Evolutionary conservation across 2,888 invertebrate species (phyloP).

Genomic region (Mechanitis messenoides): DNA sequence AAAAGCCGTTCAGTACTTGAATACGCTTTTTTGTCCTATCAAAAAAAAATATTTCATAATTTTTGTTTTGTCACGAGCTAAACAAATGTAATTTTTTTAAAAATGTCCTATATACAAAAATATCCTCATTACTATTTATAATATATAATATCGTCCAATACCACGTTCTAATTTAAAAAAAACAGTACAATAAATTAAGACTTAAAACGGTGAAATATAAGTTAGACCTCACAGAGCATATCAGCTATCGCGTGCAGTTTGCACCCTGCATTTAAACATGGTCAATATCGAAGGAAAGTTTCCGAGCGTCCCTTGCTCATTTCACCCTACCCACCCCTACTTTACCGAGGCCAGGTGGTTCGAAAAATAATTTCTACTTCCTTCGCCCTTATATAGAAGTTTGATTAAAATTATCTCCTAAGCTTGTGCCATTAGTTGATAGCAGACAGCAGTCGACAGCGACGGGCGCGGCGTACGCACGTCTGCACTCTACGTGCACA

Average conservation of each 20-base stretch:
- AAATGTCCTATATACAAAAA: too few relatives aligned
- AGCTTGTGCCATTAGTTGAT: constrained; percentile 68
- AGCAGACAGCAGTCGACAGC: constrained; percentile 62
- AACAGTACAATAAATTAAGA: too few relatives aligned
- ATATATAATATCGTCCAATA: too few relatives aligned
- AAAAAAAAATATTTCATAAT: too few relatives aligned
- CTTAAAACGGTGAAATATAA: not conserved
- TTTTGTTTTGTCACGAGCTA: too few relatives aligned
- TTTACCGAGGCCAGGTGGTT: constrained; percentile 31
- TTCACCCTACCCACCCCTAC: not conserved
- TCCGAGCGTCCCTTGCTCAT: not conserved
- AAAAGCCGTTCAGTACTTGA: too few relatives aligned
- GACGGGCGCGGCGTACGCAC: constrained; percentile 47
- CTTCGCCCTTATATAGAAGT: constrained; percentile 60
- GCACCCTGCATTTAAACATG: constrained; percentile 18
- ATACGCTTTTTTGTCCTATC: too few relatives aligned
- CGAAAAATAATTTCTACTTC: constrained; percentile 58
- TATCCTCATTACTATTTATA: too few relatives aligned
- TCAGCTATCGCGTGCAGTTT: too few relatives aligned
- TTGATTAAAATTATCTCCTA: constrained; percentile 66
- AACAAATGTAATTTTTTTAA: too few relatives aligned
- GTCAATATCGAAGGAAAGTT: constrained; percentile 21
- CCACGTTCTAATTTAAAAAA: too few relatives aligned
- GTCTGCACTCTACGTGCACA: constrained; percentile 20
- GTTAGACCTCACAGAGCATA: constrained; percentile 4